phyloP scores from a whole-genome alignment of 35 echinoderm and acorn worm genomes.

The Strongylocentrotus purpuratus region DNA sequence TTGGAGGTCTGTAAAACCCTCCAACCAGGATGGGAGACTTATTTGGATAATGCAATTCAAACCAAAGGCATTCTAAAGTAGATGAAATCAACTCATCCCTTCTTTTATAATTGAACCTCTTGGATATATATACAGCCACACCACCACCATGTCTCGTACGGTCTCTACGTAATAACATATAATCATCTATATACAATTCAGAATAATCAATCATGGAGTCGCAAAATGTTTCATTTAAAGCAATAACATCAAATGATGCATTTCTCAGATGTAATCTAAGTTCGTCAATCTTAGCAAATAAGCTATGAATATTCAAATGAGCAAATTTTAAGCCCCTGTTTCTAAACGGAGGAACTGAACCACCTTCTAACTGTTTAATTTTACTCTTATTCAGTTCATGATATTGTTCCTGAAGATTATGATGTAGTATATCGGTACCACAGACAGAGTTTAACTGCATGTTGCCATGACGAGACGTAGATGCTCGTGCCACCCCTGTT shows the following conservation, averaged over 20 bases:
- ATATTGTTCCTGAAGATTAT: not conserved
- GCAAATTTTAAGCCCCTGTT: not conserved
- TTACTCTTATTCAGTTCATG: not conserved
- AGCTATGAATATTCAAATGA: constrained; percentile 25
- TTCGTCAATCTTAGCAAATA: not conserved
- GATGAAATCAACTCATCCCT: too few species aligned
- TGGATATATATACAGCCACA: not conserved
- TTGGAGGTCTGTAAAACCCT: too few species aligned
- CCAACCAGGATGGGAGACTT: too few species aligned
- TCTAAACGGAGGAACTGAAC: not conserved
- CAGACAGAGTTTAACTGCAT: not conserved
- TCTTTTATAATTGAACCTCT: too few species aligned
- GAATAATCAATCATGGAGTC: not conserved
- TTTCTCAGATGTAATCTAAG: constrained; percentile 7
- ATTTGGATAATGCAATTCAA: too few species aligned
- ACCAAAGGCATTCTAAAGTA: too few species aligned
- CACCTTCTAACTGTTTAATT: not conserved
- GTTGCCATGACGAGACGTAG: not conserved
- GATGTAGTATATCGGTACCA: not conserved
- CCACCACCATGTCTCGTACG: too few species aligned
- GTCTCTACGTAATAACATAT: too few species aligned
- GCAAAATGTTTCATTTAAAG: not conserved
- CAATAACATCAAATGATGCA: too few species aligned
- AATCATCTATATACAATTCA: not conserved
- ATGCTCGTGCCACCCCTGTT: too few species aligned